Base-by-base conservation (phyloP, 2,113 vertebrate species). In the Bubo bubo region DNA sequence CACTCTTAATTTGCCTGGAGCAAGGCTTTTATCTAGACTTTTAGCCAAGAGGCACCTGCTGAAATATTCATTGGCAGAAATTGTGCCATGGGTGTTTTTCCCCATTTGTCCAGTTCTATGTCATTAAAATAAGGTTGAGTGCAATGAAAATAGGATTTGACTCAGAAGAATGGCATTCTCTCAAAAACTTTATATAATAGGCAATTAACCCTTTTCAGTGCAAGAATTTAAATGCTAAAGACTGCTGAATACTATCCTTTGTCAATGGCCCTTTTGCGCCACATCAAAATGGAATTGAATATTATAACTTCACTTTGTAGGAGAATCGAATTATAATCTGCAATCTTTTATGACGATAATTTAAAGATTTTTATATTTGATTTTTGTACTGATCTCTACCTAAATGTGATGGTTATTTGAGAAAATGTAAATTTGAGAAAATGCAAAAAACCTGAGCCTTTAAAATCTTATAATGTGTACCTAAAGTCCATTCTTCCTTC, bases 61-160 rank as follows among this genome's bases (percentile, higher is more conserved):
- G 96, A 98, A 98, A 98, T 98, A 98, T 98, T 98, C 98, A 98
- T 98, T 90, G 97, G 91, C 88, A 98, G 98, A 98, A 98, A 98
- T 97, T 97, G 98, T 98, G 97, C 98, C 97, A 97, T 97, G 96
- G 97, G 98, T 98, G 98, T 95, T 98, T 98, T 97, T 96, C 88
- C 97, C 97, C 97, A 96, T 98, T 97, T 97, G 98, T 98, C 98
- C 98, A 98, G 98, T 97, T 98, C 93, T 84, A 35, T 98, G 97
- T 98, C 98, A 97, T 98, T 97, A 98, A 98, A 97, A 97, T 91
- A 93, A 96, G 93, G 95, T 81, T 30, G 95, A 96, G 84, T 79
- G 9, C 76, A 93, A 94, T 56, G 92, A 96, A 98, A 98, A 98
- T 96, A 96, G 74, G 88, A 95, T 97, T 97, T 96, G 97, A 98